phyloP scores from a whole-genome alignment of 1,140 invertebrate species.

The Procambarus clarkii region DNA sequence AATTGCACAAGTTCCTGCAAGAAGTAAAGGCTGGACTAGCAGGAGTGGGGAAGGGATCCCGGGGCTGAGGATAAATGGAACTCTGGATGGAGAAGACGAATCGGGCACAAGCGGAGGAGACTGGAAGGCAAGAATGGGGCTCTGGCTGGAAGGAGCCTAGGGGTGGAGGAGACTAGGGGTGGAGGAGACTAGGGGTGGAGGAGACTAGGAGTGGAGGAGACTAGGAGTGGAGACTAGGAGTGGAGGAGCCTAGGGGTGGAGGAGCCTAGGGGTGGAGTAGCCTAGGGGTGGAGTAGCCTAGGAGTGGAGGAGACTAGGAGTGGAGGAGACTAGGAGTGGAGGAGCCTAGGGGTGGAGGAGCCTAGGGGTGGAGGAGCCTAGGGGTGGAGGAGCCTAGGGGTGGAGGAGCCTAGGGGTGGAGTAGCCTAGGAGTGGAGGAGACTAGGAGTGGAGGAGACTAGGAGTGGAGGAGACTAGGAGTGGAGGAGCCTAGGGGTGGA shows the following conservation, averaged over 20 bases:
- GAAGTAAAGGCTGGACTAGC: no score
- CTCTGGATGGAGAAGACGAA: no score
- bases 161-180: neutral
- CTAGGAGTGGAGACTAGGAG: no score
- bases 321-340: neutral
- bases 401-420: neutral
- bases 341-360: neutral
- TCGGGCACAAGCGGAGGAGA: no score
- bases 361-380: neutral
- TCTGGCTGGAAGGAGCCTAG: neutral
- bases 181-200: neutral
- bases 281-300: no score
- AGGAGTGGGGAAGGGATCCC: no score
- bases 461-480: constrained; percentile 6
- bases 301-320: neutral
- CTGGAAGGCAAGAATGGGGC: no score
- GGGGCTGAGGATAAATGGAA: neutral
- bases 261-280: no score
- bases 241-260: neutral
- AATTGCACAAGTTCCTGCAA: no score
- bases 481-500: constrained; percentile 20
- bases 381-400: neutral
- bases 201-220: neutral
- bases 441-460: neutral
- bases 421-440: neutral